A percentile compares a stretch with the other conserved stretches of the same genome.
phyloP scores from a whole-genome alignment of 2,113 vertebrate species.

The Caranx melampygus region DNA sequence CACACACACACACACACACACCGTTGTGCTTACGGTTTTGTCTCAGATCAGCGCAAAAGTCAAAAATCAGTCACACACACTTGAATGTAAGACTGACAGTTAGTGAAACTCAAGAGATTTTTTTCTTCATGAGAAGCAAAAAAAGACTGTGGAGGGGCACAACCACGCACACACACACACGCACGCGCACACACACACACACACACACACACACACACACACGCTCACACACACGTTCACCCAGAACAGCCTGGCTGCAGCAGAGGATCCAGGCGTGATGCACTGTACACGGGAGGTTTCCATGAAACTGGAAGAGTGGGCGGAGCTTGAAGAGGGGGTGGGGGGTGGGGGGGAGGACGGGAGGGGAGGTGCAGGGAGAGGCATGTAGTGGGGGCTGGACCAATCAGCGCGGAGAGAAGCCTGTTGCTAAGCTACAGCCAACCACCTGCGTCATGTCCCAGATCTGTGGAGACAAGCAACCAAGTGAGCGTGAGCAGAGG shows the following conservation, averaged over 20 bases:
- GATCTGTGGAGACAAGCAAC: conserved; percentile 85
- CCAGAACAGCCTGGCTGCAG: conserved; percentile 39
- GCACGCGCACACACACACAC: not conserved
- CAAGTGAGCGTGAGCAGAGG: conserved; percentile 8
- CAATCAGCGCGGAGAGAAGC: conserved; percentile 91
- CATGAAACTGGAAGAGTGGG: conserved; percentile 64
- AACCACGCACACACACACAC: not conserved
- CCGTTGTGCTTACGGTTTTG: conserved; percentile 72
- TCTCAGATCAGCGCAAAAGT: conserved; percentile 44
- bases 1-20: conserved; percentile 13
- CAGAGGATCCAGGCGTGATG: conserved; percentile 51
- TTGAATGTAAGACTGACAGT: conserved; percentile 21
- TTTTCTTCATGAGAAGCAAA: conserved; percentile 35
- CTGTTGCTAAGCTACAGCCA: conserved; percentile 94
- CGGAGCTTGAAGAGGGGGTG: conserved; percentile 2
- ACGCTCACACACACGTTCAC: conserved; percentile 13
- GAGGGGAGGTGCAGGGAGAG: not conserved
- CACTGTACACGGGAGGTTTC: conserved; percentile 74
- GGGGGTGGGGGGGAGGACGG: too few relatives aligned
- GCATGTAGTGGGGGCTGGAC: conserved; percentile 28
- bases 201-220: conserved; percentile 21
- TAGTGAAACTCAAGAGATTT: conserved; percentile 23
- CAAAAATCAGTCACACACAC: conserved; percentile 27
- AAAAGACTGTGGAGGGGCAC: conserved; percentile 24
- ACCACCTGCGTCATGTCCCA: conserved; percentile 98